phyloP scores from a whole-genome alignment of 2,797 vertebrate genomes.

The Rhinophrynus dorsalis region DNA sequence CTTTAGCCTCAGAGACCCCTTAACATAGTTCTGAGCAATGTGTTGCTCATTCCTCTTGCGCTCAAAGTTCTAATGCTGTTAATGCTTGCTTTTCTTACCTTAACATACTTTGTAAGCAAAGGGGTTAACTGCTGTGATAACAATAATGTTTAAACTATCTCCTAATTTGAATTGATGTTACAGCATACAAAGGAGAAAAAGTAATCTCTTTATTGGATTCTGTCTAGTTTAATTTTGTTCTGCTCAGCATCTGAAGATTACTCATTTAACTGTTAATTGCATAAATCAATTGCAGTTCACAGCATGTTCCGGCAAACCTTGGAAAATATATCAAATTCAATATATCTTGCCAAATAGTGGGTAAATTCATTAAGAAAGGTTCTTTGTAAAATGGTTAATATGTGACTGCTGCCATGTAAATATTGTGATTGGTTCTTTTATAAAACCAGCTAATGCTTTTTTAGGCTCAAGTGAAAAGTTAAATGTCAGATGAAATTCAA shows the following conservation, averaged over 20 bases:
- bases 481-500: no score
- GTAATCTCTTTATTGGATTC: slow-evolving; percentile 26
- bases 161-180: slow-evolving; percentile 1
- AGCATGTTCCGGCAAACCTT: slow-evolving; percentile 13
- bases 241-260: slow-evolving; percentile 27
- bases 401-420: not conserved
- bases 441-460: not conserved
- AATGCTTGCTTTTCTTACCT: no score
- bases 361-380: not conserved
- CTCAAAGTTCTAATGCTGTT: no score
- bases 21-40: no score
- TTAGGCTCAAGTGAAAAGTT: no score
- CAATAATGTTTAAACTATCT: slow-evolving; percentile 24
- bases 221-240: slow-evolving; percentile 37
- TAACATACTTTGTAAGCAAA: not conserved
- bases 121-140: slow-evolving; percentile 5
- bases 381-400: not conserved
- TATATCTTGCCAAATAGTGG: slow-evolving; percentile 14
- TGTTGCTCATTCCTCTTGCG: no score
- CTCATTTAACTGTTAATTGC: slow-evolving; percentile 45
- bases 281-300: slow-evolving; percentile 38
- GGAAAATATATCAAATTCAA: slow-evolving; percentile 15
- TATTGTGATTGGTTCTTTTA: not conserved
- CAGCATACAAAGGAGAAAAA: slow-evolving; percentile 2
- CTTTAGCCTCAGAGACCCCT: no score